These are phyloP conservation scores for Xanthorhoe designata DNA, from an alignment of 2,888 invertebrate genomes.

Conservation along the genomic window DNA sequence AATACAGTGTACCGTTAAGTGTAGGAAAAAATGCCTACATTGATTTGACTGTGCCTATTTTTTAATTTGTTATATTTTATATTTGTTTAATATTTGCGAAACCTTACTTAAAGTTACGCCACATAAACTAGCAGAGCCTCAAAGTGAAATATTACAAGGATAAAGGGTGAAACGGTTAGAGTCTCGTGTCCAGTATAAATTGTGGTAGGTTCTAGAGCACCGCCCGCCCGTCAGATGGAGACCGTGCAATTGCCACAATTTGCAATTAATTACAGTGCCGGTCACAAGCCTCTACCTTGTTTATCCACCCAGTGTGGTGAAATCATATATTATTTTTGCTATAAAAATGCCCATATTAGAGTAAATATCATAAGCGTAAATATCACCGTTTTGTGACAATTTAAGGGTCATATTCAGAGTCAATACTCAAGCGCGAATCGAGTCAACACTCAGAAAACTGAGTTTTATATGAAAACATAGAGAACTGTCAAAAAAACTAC, in stretches of 20 bases:
- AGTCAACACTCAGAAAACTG: no score
- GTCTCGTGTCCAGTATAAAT: slow-evolving; percentile 34
- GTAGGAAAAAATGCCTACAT: no score
- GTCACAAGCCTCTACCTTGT: slow-evolving; percentile 50
- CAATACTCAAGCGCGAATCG: no score
- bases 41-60: background rate
- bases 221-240: slow-evolving; percentile 47
- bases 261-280: slow-evolving; percentile 69
- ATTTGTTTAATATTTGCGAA: slow-evolving; percentile 2
- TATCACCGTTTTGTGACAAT: background rate
- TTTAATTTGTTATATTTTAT: background rate
- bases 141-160: slow-evolving; percentile 30
- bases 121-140: slow-evolving; percentile 22
- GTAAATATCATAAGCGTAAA: background rate
- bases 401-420: no score
- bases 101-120: slow-evolving; percentile 5
- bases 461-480: no score
- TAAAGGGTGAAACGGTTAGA: slow-evolving; percentile 26
- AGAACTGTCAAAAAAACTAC: no score
- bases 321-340: slow-evolving; percentile 50
- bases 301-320: slow-evolving; percentile 46
- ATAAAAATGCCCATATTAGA: background rate
- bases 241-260: slow-evolving; percentile 63
- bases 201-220: slow-evolving; percentile 30
- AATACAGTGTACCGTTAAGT: no score